phyloP scores from a whole-genome alignment of 2,888 invertebrate genomes.

The Rhimphoctona megacephalus region DNA sequence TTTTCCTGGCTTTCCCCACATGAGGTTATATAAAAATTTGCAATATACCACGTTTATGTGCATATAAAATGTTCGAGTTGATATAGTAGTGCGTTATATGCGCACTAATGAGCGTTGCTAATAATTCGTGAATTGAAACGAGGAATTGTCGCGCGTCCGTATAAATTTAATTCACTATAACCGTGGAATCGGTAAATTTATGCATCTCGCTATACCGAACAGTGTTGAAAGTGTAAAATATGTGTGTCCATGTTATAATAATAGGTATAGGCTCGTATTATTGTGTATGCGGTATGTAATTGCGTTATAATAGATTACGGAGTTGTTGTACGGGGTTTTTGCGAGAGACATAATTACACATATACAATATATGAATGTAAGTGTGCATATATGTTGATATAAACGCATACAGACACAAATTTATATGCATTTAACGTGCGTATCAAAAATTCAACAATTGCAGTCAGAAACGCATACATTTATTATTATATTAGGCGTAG shows the following conservation, averaged over 20 bases:
- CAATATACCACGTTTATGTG: constrained; percentile 2
- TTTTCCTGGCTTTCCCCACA: background rate
- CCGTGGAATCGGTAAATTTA: constrained; percentile 40
- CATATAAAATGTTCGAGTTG: constrained; percentile 26
- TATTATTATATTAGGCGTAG: background rate
- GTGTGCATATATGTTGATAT: background rate
- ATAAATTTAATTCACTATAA: constrained; percentile 23
- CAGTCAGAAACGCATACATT: background rate
- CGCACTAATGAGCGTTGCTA: constrained; percentile 45
- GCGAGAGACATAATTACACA: background rate
- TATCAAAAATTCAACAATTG: background rate
- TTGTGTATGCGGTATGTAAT: constrained; percentile 44
- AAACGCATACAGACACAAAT: background rate
- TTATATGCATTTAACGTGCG: background rate
- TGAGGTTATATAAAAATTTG: background rate
- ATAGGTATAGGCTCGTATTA: background rate
- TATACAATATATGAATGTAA: background rate
- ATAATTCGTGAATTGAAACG: constrained; percentile 51
- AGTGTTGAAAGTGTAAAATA: constrained; percentile 50
- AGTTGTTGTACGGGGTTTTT: constrained; percentile 26
- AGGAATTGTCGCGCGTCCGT: constrained; percentile 42
- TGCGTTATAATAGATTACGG: constrained; percentile 52
- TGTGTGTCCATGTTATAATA: constrained; percentile 4
- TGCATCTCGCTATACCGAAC: constrained; percentile 1
- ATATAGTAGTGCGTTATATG: constrained; percentile 32